Evolutionary conservation across 1,140 invertebrate genomes (phyloP), one percentile per base, ranked within the genome.

Genomic region (Homalodisca vitripennis): DNA sequence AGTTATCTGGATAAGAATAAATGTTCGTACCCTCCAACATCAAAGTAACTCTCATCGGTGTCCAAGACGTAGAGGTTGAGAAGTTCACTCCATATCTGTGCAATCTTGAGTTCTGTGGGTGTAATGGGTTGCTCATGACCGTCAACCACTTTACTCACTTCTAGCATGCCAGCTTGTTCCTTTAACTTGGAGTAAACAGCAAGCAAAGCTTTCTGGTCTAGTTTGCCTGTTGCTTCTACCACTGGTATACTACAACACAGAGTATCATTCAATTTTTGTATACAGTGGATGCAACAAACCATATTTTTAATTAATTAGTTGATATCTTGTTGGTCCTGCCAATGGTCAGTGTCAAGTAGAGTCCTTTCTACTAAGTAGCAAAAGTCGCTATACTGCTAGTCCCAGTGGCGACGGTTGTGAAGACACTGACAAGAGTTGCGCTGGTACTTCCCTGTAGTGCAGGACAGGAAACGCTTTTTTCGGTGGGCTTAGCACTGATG

Each of bases 1-100:
- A n/a, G n/a, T 17, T 32, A n/a, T 14, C 27, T n/a, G 29, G n/a
- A n/a, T n/a, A n/a, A n/a, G n/a, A n/a, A n/a, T n/a, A n/a, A n/a
- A n/a, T n/a, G n/a, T n/a, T 69, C 69, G 71, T 68, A 75, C 74
- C 83, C 75, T 53, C 75, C 75, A 29, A 75, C 63, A 24, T 76
- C 74, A 51, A 76, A 76, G 63, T 75, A 76, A 70, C 71, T 76
- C 66, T 75, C 75, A 13, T 73, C 53, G 29, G 69, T 34, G 60
- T 76, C 75, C 14, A 76, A 27, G 12, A 48, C 68, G 20, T 30
- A 65, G 0, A 75, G 47, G 48, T 74, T 71, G 41, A 76, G 51
- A 17, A 73, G 46, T 41, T 70, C 64, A 46, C 74, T 70, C 75
- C 75, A 76, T 51, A 75, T 71, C 3, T 53, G 70, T 1, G 73